A percentile compares a stretch with the other conserved stretches of the same genome.
phyloP scores from a whole-genome alignment of 2,113 vertebrate species.

The Rhegmatorhina hoffmannsi region DNA sequence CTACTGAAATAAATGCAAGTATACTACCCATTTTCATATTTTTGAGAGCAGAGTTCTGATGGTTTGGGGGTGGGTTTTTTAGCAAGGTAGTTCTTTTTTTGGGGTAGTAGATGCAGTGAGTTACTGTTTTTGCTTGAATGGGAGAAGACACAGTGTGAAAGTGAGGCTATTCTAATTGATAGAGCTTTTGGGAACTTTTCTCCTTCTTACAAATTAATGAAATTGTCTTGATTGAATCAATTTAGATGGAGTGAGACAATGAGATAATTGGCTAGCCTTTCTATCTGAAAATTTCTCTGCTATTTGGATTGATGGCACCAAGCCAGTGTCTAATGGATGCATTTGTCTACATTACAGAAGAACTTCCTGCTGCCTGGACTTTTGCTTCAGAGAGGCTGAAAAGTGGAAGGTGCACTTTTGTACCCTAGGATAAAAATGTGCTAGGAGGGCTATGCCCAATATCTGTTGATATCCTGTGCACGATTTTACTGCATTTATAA shows the following conservation, averaged over 20 bases:
- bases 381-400: background rate
- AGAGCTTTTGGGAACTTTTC: constrained; percentile 18
- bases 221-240: constrained; percentile 48
- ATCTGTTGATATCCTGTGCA: background rate
- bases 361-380: constrained; percentile 1
- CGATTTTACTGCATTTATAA: background rate
- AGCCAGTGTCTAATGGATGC: constrained; percentile 45
- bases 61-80: background rate
- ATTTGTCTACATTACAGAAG: constrained; percentile 25
- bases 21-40: background rate
- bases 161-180: constrained; percentile 14
- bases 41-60: background rate
- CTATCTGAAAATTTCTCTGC: constrained; percentile 13
- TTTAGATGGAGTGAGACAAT: constrained; percentile 13
- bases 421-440: background rate
- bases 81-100: background rate
- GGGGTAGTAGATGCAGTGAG: background rate
- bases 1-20: background rate
- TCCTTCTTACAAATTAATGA: constrained; percentile 41
- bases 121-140: background rate
- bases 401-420: background rate
- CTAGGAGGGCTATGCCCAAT: background rate
- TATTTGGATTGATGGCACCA: constrained; percentile 33
- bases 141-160: background rate
- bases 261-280: constrained; percentile 28